These are phyloP conservation scores for Spondyliosoma cantharus DNA, from an alignment of 2,797 vertebrate genomes.

Conservation along the genomic window DNA sequence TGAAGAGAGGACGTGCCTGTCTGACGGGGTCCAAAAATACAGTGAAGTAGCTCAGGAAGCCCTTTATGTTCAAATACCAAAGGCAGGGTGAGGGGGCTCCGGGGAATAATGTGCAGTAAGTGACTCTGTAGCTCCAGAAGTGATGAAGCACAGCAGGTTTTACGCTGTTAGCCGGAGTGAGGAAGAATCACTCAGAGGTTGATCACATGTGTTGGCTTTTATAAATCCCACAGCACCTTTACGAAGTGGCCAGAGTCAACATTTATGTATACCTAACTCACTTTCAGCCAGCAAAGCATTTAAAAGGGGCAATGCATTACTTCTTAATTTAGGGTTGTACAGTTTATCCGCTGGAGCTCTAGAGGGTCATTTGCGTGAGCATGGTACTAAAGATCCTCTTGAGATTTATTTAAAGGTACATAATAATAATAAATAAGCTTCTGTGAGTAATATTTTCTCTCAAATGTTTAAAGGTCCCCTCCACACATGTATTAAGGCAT, in stretches of 20 bases:
- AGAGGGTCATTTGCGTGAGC: background rate
- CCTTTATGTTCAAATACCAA: slow-evolving; percentile 52
- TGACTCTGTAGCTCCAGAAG: slow-evolving; percentile 18
- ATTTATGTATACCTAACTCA: slow-evolving; percentile 2
- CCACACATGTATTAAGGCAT: no score
- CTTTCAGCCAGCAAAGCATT: background rate
- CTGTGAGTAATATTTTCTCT: background rate
- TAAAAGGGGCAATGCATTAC: background rate
- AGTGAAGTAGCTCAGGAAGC: slow-evolving; percentile 49
- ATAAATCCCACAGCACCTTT: slow-evolving; percentile 28
- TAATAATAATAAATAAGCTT: background rate
- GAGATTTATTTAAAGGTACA: background rate
- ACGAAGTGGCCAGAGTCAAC: slow-evolving; percentile 31
- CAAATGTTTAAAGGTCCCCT: background rate
- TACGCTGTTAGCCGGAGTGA: slow-evolving; percentile 11
- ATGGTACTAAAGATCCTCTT: background rate
- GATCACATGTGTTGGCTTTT: slow-evolving; percentile 21
- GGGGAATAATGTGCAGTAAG: slow-evolving; percentile 35
- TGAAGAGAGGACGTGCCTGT: slow-evolving; percentile 44
- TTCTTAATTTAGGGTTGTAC: background rate
- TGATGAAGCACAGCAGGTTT: slow-evolving; percentile 33
- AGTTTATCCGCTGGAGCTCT: background rate
- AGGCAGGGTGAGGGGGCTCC: slow-evolving; percentile 30
- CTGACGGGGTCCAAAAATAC: slow-evolving; percentile 45
- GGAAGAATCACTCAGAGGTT: background rate